A percentile compares a stretch with the other conserved stretches of the same genome.
Evolutionary conservation across 1,140 invertebrate species (phyloP).

Genomic region (Oedothorax gibbosus): DNA sequence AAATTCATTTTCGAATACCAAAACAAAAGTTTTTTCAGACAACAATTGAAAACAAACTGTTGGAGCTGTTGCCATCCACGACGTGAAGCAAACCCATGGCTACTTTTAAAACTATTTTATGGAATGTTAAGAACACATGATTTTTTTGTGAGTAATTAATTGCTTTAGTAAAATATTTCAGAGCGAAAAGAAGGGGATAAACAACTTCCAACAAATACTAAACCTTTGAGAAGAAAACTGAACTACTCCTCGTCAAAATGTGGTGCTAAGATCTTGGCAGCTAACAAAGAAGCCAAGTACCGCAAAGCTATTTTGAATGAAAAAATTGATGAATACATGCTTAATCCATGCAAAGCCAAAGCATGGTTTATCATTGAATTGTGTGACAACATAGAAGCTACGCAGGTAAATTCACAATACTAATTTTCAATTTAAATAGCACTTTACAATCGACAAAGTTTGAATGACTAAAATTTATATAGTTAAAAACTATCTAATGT

Average conservation of each 20-base stretch:
- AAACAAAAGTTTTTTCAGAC: too few relatives aligned
- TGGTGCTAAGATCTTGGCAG: slow-evolving; percentile 93
- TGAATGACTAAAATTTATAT: too few relatives aligned
- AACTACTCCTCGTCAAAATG: slow-evolving; percentile 96
- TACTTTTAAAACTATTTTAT: too few relatives aligned
- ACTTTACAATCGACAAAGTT: too few relatives aligned
- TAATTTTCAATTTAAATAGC: too few relatives aligned
- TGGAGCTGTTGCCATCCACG: too few relatives aligned
- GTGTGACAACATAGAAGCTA: slow-evolving; percentile 95
- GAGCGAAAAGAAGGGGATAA: background rate
- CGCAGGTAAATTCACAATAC: slow-evolving; percentile 72
- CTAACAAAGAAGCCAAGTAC: slow-evolving; percentile 90
- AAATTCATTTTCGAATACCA: too few relatives aligned
- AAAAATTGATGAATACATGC: slow-evolving; percentile 95
- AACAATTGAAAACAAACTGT: too few relatives aligned
- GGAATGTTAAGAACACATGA: too few relatives aligned
- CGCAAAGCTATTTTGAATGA: slow-evolving; percentile 81
- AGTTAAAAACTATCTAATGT: too few relatives aligned
- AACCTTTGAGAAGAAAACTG: slow-evolving; percentile 71
- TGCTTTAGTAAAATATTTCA: background rate
- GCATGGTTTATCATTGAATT: slow-evolving; percentile 98
- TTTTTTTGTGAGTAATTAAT: too few relatives aligned
- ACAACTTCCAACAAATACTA: background rate
- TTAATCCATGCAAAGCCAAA: slow-evolving; percentile 85
- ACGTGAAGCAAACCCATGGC: too few relatives aligned